Base-by-base conservation (phyloP, 2,888 invertebrate species). In the Tromatobia lineatoria region DNA sequence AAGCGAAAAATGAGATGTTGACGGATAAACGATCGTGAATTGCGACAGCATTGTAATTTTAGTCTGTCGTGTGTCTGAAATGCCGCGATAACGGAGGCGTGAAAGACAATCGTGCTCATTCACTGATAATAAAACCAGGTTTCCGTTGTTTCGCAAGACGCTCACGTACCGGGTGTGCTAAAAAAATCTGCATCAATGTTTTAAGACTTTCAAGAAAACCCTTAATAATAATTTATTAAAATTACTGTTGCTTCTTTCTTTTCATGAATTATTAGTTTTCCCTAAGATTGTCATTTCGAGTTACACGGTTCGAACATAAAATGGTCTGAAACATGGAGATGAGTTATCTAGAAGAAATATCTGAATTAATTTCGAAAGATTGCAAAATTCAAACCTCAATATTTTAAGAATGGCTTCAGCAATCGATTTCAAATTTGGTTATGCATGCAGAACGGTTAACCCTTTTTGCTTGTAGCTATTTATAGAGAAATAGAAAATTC, bases 71-170 rank as follows among this genome's bases (percentile, higher is more conserved):
- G 45, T 45, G 15, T 45, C 45, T 45, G 15, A 45, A 45, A 15
- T 15, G 15, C 15, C 45, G 15, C 45, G 15, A 45, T 45, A 13
- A 45, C 15, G 15, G 6, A 45, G 15, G 15, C 50, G 50, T 18
- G 50, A 52, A 52, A 52, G 50, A 52, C 50, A 52, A n/a, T 52
- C 50, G 50, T 18, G 50, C n/a, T 52, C 50, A n/a, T 52, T 52
- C 52, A 11, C 10, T 20, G 20, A 54, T 7, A 54, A 54, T 20
- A 54, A 54, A 18, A 54, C 20, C 11, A 20, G 10, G 52, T 23
- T 54, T 54, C 52, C 52, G 52, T 54, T 54, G 23, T 11, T 20
- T 20, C 20, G 52, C 7, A 8, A 20, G 10, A 54, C 20, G 11
- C 52, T 18, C 20, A 20, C 52, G 11, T 23, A 20, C 11, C 52